Evolutionary conservation across 2,797 vertebrate genomes (phyloP), one percentile per base, ranked within the genome.

Genomic region (Parotocinclus haroldoi): DNA sequence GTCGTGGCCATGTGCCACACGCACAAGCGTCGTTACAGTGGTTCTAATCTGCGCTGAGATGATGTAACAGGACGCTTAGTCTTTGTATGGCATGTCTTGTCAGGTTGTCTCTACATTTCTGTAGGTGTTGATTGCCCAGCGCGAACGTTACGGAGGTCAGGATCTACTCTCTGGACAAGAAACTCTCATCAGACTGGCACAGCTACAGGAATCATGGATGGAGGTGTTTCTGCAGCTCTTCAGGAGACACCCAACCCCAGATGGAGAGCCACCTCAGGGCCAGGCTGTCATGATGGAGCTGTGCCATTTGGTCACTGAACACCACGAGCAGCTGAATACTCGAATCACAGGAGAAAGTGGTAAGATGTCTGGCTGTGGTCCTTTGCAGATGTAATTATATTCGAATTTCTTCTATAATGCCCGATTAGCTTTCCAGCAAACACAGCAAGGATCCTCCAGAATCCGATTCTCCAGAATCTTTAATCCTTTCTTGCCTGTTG

Each of bases 321-420:
- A 93, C 58, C 85, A 83, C 68, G 72, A 69, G 51, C 85, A 89
- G 55, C 87, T 91, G 50, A 78, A 73, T 0, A 70, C 58, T 18
- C 87, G 87, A 64, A 81, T 89, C 69, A 89, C 57, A 27, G 90
- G 90, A 48, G 90, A 91, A 18, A 90, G 82, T 46, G 92, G 92
- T 94, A 78, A 92, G 85, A 69, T 38, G 2, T n/a, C 7, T 40
- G 50, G 9, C 27, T 36, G 52, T 50, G 9, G 17, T 61, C 42
- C 40, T 42, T 42, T 42, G 40, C 40, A 42, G 10, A 7, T n/a
- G 7, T 42, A 42, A 42, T 8, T 42, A 7, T 42, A 42, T 9
- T 42, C 1, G 9, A 42, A 40, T 40, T 40, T 5, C 5, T 40
- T 42, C 40, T 42, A 11, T 42, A 42, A 9, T 42, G 38, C 5